A percentile compares a stretch with the other conserved stretches of the same genome.
These are phyloP conservation scores for Scrobipalpa atriplicella DNA, from an alignment of 2,888 invertebrate species.

Conservation along the genomic window DNA sequence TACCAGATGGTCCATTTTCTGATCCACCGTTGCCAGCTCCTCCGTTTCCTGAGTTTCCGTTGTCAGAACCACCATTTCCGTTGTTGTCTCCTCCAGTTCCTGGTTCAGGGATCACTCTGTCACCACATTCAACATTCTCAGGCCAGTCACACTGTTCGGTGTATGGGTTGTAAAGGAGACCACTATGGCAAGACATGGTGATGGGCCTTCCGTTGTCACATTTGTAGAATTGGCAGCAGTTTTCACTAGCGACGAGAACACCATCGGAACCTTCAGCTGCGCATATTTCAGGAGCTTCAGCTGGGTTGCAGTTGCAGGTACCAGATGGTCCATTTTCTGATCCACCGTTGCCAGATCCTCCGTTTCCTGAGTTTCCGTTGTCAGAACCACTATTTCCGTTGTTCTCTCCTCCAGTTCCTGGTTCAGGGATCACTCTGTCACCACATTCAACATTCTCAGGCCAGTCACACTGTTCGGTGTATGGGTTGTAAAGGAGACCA, in stretches of 20 bases:
- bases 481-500: constrained; percentile 46
- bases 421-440: constrained; percentile 38
- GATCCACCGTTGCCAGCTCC: constrained; percentile 18
- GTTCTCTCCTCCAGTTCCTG: constrained; percentile 20
- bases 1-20: constrained; percentile 17
- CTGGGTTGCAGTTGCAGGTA: constrained; percentile 40
- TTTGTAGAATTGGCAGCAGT: constrained; percentile 51
- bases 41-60: not conserved
- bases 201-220: constrained; percentile 43
- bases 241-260: constrained; percentile 49
- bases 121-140: constrained; percentile 43
- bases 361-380: constrained; percentile 13
- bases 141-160: constrained; percentile 48
- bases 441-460: constrained; percentile 50
- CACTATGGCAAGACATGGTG: constrained; percentile 34
- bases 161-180: constrained; percentile 31
- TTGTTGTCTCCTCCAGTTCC: constrained; percentile 35
- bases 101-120: constrained; percentile 40
- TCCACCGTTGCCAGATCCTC: constrained; percentile 8
- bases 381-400: constrained; percentile 1
- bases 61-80: constrained; percentile 14
- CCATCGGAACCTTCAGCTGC: constrained; percentile 43
- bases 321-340: not conserved
- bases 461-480: constrained; percentile 50
- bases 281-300: constrained; percentile 47